Evolutionary conservation across 1,140 invertebrate genomes (phyloP).

Genomic region (Acromyrmex charruanus): DNA sequence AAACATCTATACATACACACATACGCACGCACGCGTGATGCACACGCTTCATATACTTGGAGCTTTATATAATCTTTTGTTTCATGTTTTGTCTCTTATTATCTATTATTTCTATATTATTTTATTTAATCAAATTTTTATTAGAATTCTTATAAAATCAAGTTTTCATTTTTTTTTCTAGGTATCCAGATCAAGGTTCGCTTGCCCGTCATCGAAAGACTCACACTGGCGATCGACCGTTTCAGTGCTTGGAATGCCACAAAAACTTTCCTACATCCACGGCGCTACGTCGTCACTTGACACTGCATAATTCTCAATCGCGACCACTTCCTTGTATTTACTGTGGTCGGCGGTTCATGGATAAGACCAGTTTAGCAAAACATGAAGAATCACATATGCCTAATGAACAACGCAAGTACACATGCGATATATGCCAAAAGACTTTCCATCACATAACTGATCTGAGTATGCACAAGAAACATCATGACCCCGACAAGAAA

Average conservation of each 20-base stretch:
- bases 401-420: conserved; percentile 81
- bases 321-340: conserved; percentile 85
- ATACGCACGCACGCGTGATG: too few relatives aligned
- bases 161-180: conserved; percentile 65
- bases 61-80: background rate
- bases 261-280: conserved; percentile 84
- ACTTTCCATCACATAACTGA: conserved; percentile 81
- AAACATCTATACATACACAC: too few relatives aligned
- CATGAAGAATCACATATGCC: conserved; percentile 85
- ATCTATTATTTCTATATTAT: background rate
- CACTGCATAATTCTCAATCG: conserved; percentile 83
- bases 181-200: conserved; percentile 85
- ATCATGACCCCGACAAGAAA: conserved; percentile 86
- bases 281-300: conserved; percentile 82
- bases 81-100: background rate
- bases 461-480: conserved; percentile 84
- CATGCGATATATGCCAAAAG: conserved; percentile 85
- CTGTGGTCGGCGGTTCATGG: conserved; percentile 84
- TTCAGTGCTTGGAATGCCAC: conserved; percentile 85
- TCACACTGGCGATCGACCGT: conserved; percentile 83
- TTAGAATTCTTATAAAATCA: conserved; percentile 32
- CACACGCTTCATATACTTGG: background rate
- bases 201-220: conserved; percentile 84
- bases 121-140: conserved; percentile 21
- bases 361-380: conserved; percentile 82